Conservation (phyloP, 2,113 vertebrate species). For the Willisornis vidua region DNA sequence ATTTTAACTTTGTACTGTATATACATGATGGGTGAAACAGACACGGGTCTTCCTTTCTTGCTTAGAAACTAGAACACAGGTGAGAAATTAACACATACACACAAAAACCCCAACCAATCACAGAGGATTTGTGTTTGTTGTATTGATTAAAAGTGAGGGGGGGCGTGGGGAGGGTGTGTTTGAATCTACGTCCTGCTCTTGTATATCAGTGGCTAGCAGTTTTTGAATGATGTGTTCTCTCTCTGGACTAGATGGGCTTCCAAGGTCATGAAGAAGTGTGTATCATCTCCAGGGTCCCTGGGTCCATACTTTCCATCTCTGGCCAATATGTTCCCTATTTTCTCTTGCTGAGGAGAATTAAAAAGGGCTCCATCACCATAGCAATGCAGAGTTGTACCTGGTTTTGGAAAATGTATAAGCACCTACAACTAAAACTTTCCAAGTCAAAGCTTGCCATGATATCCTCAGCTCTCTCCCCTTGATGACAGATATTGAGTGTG, state of each 20-base stretch:
- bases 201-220: neutral
- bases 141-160: neutral
- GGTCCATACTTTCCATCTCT: neutral
- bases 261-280: neutral
- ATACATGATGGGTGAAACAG: neutral
- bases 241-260: neutral
- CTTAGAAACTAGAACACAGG: neutral
- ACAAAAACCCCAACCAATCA: neutral
- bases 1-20: neutral
- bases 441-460: neutral
- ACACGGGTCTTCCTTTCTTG: neutral
- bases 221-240: neutral
- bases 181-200: neutral
- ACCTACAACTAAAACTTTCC: neutral
- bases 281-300: neutral
- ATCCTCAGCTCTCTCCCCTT: neutral
- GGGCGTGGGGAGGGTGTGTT: no score
- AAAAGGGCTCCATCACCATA: neutral
- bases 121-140: neutral
- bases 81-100: neutral
- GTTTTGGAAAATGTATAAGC: neutral
- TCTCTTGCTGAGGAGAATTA: neutral
- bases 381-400: neutral
- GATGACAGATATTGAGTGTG: neutral
- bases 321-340: neutral